Evolutionary conservation across 2,797 vertebrate genomes (phyloP), one percentile per base, ranked within the genome.

Genomic region (Sebastes taczanowskii): DNA sequence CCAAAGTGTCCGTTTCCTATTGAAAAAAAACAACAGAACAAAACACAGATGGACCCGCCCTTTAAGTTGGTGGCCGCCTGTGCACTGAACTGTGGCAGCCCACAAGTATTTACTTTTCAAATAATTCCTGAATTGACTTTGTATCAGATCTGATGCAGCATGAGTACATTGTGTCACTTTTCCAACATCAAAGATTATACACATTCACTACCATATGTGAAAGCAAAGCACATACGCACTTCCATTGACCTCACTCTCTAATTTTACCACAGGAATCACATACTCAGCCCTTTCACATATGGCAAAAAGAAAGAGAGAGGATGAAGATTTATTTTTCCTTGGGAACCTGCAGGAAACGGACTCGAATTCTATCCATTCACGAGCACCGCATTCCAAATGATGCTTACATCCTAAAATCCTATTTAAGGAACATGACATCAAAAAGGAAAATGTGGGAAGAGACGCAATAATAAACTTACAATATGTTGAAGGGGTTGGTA

Each of bases 341-440:
- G 3, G 77, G 80, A 85, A 86, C 82, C 70, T 84, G 16, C 78
- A 85, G 86, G 88, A 92, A 86, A 88, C 67, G 80, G 78, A 78
- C 64, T 69, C 16, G 1, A 46, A 81, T 75, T 68, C 69, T 70
- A 13, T 73, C 71, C 71, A 6, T 78, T 67, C 77, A 82, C 4
- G 16, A 74, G 74, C 30, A 4, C 25, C 73, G 18, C 61, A 78
- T 38, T 68, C 62, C 81, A 88, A 78, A 81, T 72, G 32, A 11
- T 62, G 62, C 65, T 65, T 32, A 55, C 78, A 80, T 78, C 72
- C 81, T 68, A 16, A 61, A 77, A 65, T 73, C 53, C 66, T 52
- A 69, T 77, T 86, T 25, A 53, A 74, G 68, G 66, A 78, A 63
- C 11, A 13, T 76, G 65, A 78, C 81, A 20, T 83, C 18, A 46